Evolutionary conservation across 2,888 invertebrate genomes (phyloP), one percentile per base, ranked within the genome.

Genomic region (Epirrita christyi): DNA sequence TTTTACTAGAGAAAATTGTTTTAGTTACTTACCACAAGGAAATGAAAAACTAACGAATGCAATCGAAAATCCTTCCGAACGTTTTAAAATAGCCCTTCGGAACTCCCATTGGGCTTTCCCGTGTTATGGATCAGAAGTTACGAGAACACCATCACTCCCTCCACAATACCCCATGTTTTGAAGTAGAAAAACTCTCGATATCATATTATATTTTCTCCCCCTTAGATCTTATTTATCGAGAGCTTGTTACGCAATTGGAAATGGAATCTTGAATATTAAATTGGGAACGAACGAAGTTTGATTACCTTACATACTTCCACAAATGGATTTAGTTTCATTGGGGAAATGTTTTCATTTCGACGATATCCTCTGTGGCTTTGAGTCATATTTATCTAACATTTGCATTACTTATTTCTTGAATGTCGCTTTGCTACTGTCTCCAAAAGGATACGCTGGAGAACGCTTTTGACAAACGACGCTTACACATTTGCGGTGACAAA

Each of bases 181-280:
- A 42, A n/a, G 15, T 40, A 46, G 55, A 51, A 54, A n/a, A 46
- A 46, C 44, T 47, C 32, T 7, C 32, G 38, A 51, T 55, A 51
- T 55, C 41, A 55, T 47, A 55, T 59, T 54, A 54, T 55, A 51
- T 58, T 54, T 55, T 36, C 44, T 40, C 49, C 58, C 14, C 52
- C 59, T 72, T 32, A 69, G 70, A 74, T 72, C 64, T 66, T 54
- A 61, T 57, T 60, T 60, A 61, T 51, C 43, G 61, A 45, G 43
- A 55, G 51, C 47, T 59, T 54, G 61, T 61, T 57, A 61, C 61
- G 57, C 50, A 34, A 57, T 56, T 46, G 40, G 47, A 55, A 51
- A 59, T 55, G 55, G 47, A 55, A 55, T 59, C 55, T 59, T 50
- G 51, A 51, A 56, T 61, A 54, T 54, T 54, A 61, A 61, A 61